Evolutionary conservation across 2,113 vertebrate genomes (phyloP), one percentile per base, ranked within the genome.

Genomic region (Lepus americanus): DNA sequence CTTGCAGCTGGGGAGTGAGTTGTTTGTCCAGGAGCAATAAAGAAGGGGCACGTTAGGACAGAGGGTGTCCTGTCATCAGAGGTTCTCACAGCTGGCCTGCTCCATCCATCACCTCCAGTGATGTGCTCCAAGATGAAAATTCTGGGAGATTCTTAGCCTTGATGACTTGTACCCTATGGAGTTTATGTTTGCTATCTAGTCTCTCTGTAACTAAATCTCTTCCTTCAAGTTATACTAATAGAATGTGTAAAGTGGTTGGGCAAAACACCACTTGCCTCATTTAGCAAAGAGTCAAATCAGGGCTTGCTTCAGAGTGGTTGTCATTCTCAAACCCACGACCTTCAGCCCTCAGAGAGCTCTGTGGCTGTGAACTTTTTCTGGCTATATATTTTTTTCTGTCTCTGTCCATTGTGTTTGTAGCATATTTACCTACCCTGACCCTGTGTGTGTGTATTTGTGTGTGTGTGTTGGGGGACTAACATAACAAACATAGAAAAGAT

Each of bases 161-260:
- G 59, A 53, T 86, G 59, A 82, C 67, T 66, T 72, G 61, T 89
- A 93, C 89, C 31, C 31, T 73, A n/a, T 73, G 17, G 25, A 63
- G 61, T 96, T 44, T 93, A 86, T 53, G 33, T 83, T 90, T 92
- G 44, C 74, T 31, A 2, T n/a, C 10, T 67, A 9, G 90, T 94
- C 96, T 96, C 87, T 87, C 66, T 80, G 19, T 44, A 89, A 86
- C 11, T 66, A 84, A 79, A 76, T 49, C 12, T 31, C 31, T 66
- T 59, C 67, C 79, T 36, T 12, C 9, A 79, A 20, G 70, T 51
- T 70, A 70, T 14, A 29, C 33, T 19, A 9, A 63, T 22, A 70
- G 64, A 66, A 44, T 49, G 10, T 27, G 17, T 61, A 36, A 53
- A 9, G 19, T 5, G 31, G 31, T 61, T 63, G 33, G 19, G 14